Evolutionary conservation across 2,797 vertebrate genomes (phyloP).

Genomic region (Protonibea diacanthus): DNA sequence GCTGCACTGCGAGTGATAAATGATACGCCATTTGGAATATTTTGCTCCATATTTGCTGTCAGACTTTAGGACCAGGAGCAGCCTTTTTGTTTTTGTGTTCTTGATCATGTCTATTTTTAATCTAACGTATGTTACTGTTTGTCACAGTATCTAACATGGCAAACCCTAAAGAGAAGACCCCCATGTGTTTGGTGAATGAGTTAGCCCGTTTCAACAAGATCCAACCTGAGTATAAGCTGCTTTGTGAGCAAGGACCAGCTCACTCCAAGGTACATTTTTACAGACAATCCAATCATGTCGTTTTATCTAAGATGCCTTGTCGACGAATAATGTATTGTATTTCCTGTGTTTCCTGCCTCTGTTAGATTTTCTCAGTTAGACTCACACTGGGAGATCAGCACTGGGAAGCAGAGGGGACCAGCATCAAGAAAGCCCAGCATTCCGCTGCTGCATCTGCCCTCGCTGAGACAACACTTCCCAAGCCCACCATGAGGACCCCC

Average conservation of each 20-base stretch:
- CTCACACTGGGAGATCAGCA: slow-evolving; percentile 94
- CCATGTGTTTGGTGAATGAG: slow-evolving; percentile 99
- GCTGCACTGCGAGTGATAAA: too few relatives aligned
- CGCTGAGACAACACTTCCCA: slow-evolving; percentile 92
- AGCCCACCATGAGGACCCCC: slow-evolving; percentile 89
- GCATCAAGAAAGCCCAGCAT: slow-evolving; percentile 97
- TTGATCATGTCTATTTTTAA: neutral
- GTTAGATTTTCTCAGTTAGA: slow-evolving; percentile 93
- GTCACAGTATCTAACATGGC: slow-evolving; percentile 95
- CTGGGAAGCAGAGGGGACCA: slow-evolving; percentile 96
- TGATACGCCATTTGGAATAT: neutral
- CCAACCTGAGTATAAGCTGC: slow-evolving; percentile 95
- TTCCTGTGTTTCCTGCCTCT: slow-evolving; percentile 5
- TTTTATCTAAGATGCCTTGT: neutral
- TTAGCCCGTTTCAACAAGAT: slow-evolving; percentile 98
- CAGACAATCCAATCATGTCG: neutral
- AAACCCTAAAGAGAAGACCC: slow-evolving; percentile 99
- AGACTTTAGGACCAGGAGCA: neutral
- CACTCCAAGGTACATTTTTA: slow-evolving; percentile 90
- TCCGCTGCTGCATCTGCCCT: slow-evolving; percentile 93
- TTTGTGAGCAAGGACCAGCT: slow-evolving; percentile 95
- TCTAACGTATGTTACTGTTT: slow-evolving; percentile 45
- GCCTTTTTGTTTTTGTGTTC: neutral
- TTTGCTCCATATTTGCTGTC: neutral
- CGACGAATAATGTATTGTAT: neutral